A percentile compares a stretch with the other conserved stretches of the same genome.
Conservation (phyloP, 2,113 vertebrate genomes). For the Apodemus sylvaticus region DNA sequence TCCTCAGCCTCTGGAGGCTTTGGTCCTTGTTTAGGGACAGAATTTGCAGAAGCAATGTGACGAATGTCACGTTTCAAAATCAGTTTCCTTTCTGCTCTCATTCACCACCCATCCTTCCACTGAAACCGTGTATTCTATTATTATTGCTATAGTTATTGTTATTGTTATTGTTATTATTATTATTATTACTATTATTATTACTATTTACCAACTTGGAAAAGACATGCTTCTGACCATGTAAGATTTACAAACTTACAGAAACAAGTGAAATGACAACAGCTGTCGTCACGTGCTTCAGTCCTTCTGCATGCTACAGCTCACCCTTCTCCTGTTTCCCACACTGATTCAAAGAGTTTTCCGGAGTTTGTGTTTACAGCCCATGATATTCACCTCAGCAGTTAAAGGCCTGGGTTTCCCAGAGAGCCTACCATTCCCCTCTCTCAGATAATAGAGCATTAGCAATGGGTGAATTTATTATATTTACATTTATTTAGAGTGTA, state of each 20-base stretch:
- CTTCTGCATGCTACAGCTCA: neutral
- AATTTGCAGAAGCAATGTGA: too few species aligned
- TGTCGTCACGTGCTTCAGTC: neutral
- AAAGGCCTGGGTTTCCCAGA: neutral
- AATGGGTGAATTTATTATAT: too few species aligned
- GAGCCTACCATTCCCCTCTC: neutral
- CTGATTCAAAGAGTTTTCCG: neutral
- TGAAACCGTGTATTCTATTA: too few species aligned
- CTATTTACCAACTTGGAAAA: neutral
- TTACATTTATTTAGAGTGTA: neutral
- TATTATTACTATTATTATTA: too few species aligned
- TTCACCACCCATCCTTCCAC: too few species aligned
- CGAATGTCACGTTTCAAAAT: neutral
- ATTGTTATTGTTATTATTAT: too few species aligned
- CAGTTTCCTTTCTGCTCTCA: neutral
- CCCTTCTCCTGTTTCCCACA: neutral
- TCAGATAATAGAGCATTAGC: neutral
- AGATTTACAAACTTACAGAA: neutral
- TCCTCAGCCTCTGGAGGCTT: neutral
- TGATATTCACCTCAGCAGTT: neutral
- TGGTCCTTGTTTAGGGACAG: fast-evolving
- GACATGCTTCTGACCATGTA: neutral
- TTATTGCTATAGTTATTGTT: too few species aligned
- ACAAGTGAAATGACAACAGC: neutral
- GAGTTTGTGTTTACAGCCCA: neutral